Evolutionary conservation across 64 coral and sea anemone species (phyloP), one percentile per base, ranked within the genome.

Genomic region (Montipora sp.): DNA sequence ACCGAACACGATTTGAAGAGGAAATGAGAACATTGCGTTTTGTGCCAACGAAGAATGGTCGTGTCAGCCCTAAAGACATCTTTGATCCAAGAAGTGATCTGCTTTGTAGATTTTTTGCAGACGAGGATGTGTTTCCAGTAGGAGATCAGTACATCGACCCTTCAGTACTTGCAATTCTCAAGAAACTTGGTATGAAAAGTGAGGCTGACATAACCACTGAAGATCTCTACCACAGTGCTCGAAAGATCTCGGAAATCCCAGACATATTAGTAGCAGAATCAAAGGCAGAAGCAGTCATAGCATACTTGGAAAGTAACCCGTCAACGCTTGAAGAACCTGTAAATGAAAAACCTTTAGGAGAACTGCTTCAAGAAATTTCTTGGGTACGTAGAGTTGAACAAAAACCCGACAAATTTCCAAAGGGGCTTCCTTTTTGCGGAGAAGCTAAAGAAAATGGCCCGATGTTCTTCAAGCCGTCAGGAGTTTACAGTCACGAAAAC

Each of bases 261-360:
- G 65, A 77, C 82, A 10, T 84, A 4, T 1, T 27, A 6, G 57
- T 44, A 84, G 90, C 90, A 14, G 51, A 45, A 77, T 72, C 4
- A 9, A 96, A 96, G 46, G 77, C 94, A 20, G 22, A 43, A 89
- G 90, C 90, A 20, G 88, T 96, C 73, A 59, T 95, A 4, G 3
- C 58, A 10, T 89, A 50, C 59, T 19, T 95, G 27, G 78, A 91
- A 67, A 87, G 49, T 49, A 81, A 91, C 46, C 67, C 76, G 2
- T 3, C 0, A 24, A 69, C 53, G 2, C 83, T 95, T 75, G 7
- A 88, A 19, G 83, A 58, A 5, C 0, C 14, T 16, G 57, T 91
- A 21, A 14, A 15, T 75, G 68, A 55, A 44, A 78, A 5, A 7
- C 2, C 71, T 18, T 70, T 94, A 11, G 48, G 68, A 51, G n/a